Conservation (phyloP, 2,113 vertebrate genomes). For the Cheilinus undulatus region DNA sequence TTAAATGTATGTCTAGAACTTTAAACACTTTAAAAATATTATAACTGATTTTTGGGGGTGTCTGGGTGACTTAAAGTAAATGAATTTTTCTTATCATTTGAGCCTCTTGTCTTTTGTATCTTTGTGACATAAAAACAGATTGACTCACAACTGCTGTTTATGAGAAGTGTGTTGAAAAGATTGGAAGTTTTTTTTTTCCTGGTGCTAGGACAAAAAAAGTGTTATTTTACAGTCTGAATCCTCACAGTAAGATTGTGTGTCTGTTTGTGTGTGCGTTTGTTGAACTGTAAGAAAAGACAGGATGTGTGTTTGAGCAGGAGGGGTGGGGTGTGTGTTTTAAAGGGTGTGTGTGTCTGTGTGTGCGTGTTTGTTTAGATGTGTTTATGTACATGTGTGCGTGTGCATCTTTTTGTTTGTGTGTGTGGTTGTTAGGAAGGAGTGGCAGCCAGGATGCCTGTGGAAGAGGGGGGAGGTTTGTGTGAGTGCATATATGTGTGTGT, state of each 20-base stretch:
- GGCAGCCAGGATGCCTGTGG: constrained; percentile 71
- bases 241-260: constrained; percentile 15
- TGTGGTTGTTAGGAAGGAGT: constrained; percentile 70
- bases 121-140: constrained; percentile 41
- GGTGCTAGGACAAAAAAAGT: background rate
- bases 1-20: constrained; percentile 11
- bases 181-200: background rate
- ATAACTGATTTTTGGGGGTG: constrained; percentile 39
- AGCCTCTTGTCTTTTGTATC: constrained; percentile 34
- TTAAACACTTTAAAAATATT: too few species aligned
- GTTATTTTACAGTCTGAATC: constrained; percentile 31
- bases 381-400: constrained; percentile 41
- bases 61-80: constrained; percentile 59
- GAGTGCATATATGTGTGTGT: constrained; percentile 4
- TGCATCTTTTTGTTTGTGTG: constrained; percentile 43
- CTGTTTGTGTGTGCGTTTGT: constrained; percentile 42
- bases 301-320: constrained; percentile 67
- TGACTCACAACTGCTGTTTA: constrained; percentile 4
- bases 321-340: constrained; percentile 71
- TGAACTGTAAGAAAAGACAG: constrained; percentile 65
- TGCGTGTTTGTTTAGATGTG: constrained; percentile 34
- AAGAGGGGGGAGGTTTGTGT: constrained; percentile 52
- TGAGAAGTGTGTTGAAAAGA: constrained; percentile 14
- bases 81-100: constrained; percentile 43
- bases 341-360: constrained; percentile 53